Base-by-base conservation (phyloP, 2,888 invertebrate genomes). In the Muscina levida region DNA sequence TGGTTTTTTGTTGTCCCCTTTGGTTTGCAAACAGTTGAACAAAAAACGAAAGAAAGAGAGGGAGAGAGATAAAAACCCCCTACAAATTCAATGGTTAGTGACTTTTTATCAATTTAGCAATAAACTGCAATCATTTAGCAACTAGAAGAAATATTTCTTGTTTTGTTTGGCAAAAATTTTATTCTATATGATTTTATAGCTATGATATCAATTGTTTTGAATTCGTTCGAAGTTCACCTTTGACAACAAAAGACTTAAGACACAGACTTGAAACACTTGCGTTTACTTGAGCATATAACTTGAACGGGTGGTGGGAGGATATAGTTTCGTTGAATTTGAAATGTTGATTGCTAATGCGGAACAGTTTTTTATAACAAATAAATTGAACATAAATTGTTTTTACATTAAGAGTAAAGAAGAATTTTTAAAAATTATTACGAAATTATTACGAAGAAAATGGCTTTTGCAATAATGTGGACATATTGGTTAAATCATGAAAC, bases 241-340 rank as follows among this genome's bases (percentile, higher is more conserved):
- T 15, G 37, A 8, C 13, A 62, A 62, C 42, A 62, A 62, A 62
- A 62, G 62, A 62, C 22, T 42, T 62, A 42, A 62, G 39, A 62
- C 62, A 62, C 42, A 62, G 13, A 42, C 42, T 17, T 42, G 48
- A 4, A 5, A 31, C 8, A 31, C 4, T 31, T 31, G 8, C 31
- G 31, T 8, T 31, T 8, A 31, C 8, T 3, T 31, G 31, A 10
- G 37, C 37, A 37, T 10, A 37, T 10, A 37, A 37, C 37, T 10
- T 10, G 4, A 37, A 6, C 10, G 37, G 37, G 5, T 37, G 37
- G 37, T 10, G 37, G 37, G 4, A 4, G 37, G 37, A 8, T 44
- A 8, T 44, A 8, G 44, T 44, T 44, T 44, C 5, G 8, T 31
- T 3, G 8, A 31, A 8, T 31, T 31, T 31, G 31, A 31, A 31